Conservation (phyloP, 2,797 vertebrate genomes). For the Takifugu rubripes region DNA sequence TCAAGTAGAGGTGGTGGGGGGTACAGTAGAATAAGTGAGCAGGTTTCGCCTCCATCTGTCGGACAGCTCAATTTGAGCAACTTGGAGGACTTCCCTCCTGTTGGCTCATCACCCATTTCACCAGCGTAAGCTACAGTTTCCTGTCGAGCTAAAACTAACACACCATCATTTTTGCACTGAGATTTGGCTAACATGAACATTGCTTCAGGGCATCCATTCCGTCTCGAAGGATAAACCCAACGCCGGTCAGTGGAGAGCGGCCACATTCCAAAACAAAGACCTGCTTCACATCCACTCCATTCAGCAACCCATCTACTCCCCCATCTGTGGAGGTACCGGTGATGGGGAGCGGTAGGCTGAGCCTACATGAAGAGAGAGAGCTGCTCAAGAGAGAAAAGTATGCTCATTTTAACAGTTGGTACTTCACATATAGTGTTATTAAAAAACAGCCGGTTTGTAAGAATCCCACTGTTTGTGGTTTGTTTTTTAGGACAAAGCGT, state of each 20-base stretch:
- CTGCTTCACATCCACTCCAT: constrained; percentile 94
- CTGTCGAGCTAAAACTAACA: background rate
- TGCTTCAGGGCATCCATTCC: constrained; percentile 84
- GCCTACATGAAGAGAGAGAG: constrained; percentile 92
- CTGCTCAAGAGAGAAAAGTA: constrained; percentile 93
- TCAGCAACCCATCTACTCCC: constrained; percentile 74
- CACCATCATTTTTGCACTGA: background rate
- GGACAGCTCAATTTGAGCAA: constrained; percentile 88
- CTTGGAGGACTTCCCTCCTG: constrained; percentile 93
- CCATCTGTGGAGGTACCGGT: constrained; percentile 56
- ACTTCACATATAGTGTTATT: background rate
- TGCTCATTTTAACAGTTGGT: background rate
- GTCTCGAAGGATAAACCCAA: constrained; percentile 95
- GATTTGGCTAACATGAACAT: background rate
- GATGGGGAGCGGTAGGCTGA: constrained; percentile 67
- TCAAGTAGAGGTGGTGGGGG: constrained; percentile 46
- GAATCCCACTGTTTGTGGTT: background rate
- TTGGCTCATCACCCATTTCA: constrained; percentile 76
- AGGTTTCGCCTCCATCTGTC: constrained; percentile 64
- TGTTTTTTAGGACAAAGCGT: constrained; percentile 80
- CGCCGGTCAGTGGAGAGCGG: constrained; percentile 89
- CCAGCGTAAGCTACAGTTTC: constrained; percentile 72
- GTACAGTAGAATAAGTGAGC: constrained; percentile 59
- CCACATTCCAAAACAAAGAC: constrained; percentile 91
- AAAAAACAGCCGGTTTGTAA: background rate